Base-by-base conservation (phyloP, 2,113 vertebrate genomes). In the Entomyzon cyanotis region DNA sequence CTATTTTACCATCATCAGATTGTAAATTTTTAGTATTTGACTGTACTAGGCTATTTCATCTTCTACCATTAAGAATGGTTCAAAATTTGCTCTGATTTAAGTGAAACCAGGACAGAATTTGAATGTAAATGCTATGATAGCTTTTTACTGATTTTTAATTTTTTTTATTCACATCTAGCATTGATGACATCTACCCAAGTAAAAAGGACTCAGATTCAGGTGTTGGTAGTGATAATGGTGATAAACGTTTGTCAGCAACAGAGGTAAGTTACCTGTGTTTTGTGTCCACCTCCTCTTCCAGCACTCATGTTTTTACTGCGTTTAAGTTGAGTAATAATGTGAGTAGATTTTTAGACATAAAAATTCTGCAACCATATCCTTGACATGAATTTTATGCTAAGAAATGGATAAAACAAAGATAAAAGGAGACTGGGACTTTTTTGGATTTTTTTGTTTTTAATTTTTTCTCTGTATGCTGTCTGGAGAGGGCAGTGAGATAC, bases 161-260 rank as follows among this genome's bases (percentile, higher is more conserved):
- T n/a, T 13, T 64, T 78, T 52, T 56, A 19, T 94, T 87, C 56
- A 35, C 25, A 56, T 92, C 67, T 96, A 98, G 98, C 94, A 98
- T 98, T 76, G 98, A 99, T 97, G 99, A 98, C 87, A 97, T 99
- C 86, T 98, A 98, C 94, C 98, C 97, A 96, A 99, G 98, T 97
- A 99, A 98, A 98, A 99, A 99, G 94, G 99, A 99, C 97, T 99
- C 99, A 10, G 99, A 99, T 96, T 99, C 99, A 4, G 99, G 99
- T 60, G 98, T 99, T 65, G 99, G 99, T 94, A 99, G 99, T 79
- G 99, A 99, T 96, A 99, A 99, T 68, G 99, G 99, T 55, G 99
- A 99, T 96, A 99, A 99, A 91, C 98, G 99, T 55, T 98, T 99
- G 63, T 99, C 99, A 58, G 98, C 99, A 37, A 99, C 99, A 19